These are phyloP conservation scores for Columba janthina DNA, from an alignment of 2,113 vertebrate genomes.

Conservation along the genomic window DNA sequence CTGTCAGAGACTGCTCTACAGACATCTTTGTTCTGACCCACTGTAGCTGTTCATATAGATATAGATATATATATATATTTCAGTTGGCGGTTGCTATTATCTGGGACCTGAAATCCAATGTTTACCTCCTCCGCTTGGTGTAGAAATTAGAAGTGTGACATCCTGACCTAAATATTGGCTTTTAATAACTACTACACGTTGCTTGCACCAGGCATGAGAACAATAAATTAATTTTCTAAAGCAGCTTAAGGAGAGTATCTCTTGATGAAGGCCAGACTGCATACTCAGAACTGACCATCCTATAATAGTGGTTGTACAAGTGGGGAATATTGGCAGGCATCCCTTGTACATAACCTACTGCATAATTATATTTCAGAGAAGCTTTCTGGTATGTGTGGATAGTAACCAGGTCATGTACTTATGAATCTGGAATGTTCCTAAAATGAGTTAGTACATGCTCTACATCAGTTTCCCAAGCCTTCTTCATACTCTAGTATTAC, in stretches of 20 bases:
- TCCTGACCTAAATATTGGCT: not conserved
- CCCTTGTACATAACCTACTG: not conserved
- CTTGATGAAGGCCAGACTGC: not conserved
- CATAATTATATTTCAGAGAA: slow-evolving; percentile 18
- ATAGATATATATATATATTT: not conserved
- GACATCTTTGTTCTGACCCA: not conserved
- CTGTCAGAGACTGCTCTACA: not conserved
- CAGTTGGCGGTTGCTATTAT: not conserved
- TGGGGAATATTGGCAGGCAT: not conserved
- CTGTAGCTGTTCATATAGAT: not conserved
- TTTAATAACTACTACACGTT: not conserved
- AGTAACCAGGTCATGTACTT: slow-evolving; percentile 24
- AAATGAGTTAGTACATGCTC: slow-evolving; percentile 41
- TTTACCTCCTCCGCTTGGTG: not conserved
- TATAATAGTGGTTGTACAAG: not conserved
- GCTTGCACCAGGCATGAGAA: not conserved
- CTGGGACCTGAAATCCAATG: not conserved
- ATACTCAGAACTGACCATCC: not conserved
- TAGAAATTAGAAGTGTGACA: not conserved
- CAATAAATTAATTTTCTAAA: not conserved
- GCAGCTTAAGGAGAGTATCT: not conserved
- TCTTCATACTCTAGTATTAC: not conserved
- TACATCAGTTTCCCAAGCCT: not conserved
- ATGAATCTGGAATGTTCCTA: slow-evolving; percentile 30
- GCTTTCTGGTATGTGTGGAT: slow-evolving; percentile 18